Evolutionary conservation across 23 tunicate species (phyloP).

Genomic region (Diplosoma virens): DNA sequence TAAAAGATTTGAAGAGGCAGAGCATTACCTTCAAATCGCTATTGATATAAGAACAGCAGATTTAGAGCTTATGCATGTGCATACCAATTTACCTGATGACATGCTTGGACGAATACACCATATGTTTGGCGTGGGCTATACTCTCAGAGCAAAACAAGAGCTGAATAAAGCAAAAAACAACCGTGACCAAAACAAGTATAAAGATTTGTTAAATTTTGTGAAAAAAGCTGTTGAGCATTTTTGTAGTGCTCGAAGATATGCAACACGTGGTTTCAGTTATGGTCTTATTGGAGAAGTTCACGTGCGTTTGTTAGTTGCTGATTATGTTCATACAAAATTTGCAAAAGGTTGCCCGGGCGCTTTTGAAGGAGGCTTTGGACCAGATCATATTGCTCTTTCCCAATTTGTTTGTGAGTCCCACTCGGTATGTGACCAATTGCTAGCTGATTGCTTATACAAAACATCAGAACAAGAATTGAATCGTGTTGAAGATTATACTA

Average conservation of each 20-base stretch:
- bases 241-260: not conserved
- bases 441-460: slow-evolving; percentile 41
- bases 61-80: not conserved
- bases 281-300: slow-evolving; percentile 64
- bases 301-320: slow-evolving; percentile 37
- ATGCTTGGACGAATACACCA: slow-evolving; percentile 44
- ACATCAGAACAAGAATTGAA: slow-evolving; percentile 22
- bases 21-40: slow-evolving; percentile 30
- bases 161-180: not conserved
- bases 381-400: not conserved
- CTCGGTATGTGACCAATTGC: slow-evolving; percentile 51
- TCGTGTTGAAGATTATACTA: not conserved
- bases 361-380: not conserved
- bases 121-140: slow-evolving; percentile 58
- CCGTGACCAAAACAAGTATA: not conserved
- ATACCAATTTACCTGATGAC: slow-evolving; percentile 18
- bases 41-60: slow-evolving; percentile 27
- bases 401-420: slow-evolving; percentile 52
- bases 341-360: slow-evolving; percentile 8
- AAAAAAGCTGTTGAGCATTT: slow-evolving; percentile 44
- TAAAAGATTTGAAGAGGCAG: slow-evolving; percentile 27
- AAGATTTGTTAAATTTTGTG: not conserved
- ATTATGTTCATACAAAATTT: slow-evolving; percentile 8
- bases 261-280: slow-evolving; percentile 33
- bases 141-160: slow-evolving; percentile 11